Base-by-base conservation (phyloP, 2,888 invertebrate species). In the Odontocolon sp. region DNA sequence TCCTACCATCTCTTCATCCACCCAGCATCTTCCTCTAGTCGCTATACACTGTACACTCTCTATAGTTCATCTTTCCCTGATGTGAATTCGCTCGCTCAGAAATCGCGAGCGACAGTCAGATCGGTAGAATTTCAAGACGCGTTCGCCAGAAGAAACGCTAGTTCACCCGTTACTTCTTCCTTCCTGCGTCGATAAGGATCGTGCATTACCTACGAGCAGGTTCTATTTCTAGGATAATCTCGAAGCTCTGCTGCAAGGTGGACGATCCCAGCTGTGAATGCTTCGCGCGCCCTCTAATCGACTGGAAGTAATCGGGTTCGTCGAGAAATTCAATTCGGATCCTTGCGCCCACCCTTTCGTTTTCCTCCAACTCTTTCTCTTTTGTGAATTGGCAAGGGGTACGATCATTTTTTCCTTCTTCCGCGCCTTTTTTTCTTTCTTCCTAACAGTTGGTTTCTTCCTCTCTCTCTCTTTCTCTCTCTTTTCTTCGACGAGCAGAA, bases 151-250 rank as follows among this genome's bases (percentile, higher is more conserved):
- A 31, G 45, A 33, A 45, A 36, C 16, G 18, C 16, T 16, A 71
- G 61, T 67, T 63, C 38, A 68, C 9, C 18, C 71, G 47, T 71
- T 59, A 66, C 16, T 50, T 40, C 40, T 67, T 42, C 52, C 36
- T 28, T 57, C 47, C n/a, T n/a, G n/a, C n/a, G 16, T 56, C 67
- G 67, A 72, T 77, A 72, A 72, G 68, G 63, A 69, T 69, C 72
- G 38, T 59, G 45, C 73, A 77, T 63, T 40, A 64, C 68, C 68
- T 52, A 73, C 69, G 69, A 59, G 52, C 68, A 28, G 57, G 42
- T 73, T 77, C 77, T 77, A 77, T 77, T 73, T 77, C 69, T 63
- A 73, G 69, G 68, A 73, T 77, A 73, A 77, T 77, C 77, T 54
- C 64, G 59, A 59, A 69, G 69, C 59, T 45, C 26, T 18, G 28